phyloP scores from a whole-genome alignment of 2,888 invertebrate species.

The Aleiodes leptofemur region DNA sequence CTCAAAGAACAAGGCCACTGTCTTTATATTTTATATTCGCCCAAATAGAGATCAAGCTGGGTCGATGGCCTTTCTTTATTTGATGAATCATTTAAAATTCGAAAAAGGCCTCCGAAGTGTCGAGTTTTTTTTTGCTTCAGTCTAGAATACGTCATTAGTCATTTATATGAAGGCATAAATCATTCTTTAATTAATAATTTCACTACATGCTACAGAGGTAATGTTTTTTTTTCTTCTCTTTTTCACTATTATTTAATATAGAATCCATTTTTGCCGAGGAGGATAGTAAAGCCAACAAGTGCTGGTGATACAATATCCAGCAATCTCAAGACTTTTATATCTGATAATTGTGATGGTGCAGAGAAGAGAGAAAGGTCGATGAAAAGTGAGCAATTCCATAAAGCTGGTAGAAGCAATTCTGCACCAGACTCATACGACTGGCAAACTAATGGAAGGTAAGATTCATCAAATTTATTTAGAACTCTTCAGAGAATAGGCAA shows the following conservation, averaged over 20 bases:
- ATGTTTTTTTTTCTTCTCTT: constrained; percentile 26
- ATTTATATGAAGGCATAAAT: neutral
- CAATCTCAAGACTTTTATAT: constrained; percentile 52
- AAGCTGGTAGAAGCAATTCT: constrained; percentile 84
- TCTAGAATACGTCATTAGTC: neutral
- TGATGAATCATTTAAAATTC: constrained; percentile 56
- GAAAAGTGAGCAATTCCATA: constrained; percentile 77
- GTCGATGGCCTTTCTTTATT: constrained; percentile 52
- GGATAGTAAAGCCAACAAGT: constrained; percentile 66
- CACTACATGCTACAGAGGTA: neutral
- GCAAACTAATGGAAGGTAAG: constrained; percentile 69
- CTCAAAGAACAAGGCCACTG: constrained; percentile 28
- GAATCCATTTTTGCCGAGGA: constrained; percentile 78
- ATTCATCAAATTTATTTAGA: constrained; percentile 8
- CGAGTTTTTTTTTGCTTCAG: neutral
- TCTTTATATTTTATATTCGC: neutral
- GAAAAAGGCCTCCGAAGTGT: constrained; percentile 50
- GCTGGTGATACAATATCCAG: constrained; percentile 53
- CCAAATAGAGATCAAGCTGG: constrained; percentile 2
- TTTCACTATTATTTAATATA: constrained; percentile 65
- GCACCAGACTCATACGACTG: constrained; percentile 83
- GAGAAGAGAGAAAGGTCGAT: constrained; percentile 55
- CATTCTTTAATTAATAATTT: constrained; percentile 6
- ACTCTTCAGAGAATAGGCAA: neutral
- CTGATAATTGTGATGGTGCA: constrained; percentile 49